Conservation (phyloP, 2,888 invertebrate genomes). For the Dynastes maya region DNA sequence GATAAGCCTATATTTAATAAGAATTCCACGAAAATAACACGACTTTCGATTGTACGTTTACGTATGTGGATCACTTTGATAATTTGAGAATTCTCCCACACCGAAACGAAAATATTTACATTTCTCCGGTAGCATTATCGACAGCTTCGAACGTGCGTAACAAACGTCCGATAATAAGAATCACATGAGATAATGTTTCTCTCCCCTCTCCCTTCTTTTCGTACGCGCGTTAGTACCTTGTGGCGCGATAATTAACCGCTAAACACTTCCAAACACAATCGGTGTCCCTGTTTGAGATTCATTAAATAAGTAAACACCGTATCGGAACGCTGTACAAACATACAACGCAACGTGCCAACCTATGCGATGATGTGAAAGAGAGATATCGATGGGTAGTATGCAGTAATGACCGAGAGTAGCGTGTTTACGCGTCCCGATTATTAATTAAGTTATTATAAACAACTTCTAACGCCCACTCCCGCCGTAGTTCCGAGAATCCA, state of each 20-base stretch:
- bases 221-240: conserved; percentile 37
- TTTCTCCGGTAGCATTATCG: conserved; percentile 4
- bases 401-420: conserved; percentile 9
- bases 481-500: conserved; percentile 20
- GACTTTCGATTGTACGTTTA: background rate
- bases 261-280: conserved; percentile 46
- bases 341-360: conserved; percentile 4
- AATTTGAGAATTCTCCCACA: background rate
- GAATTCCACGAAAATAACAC: background rate
- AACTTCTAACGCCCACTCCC: conserved; percentile 32
- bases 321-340: conserved; percentile 35
- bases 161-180: conserved; percentile 18
- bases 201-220: conserved; percentile 21
- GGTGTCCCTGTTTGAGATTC: conserved; percentile 47
- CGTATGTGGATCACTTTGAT: conserved; percentile 6
- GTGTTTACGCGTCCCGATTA: conserved; percentile 39
- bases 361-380: background rate
- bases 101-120: conserved; percentile 36
- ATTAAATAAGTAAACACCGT: conserved; percentile 41
- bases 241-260: conserved; percentile 45
- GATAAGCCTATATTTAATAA: background rate
- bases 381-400: conserved; percentile 14
- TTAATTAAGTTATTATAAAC: conserved; percentile 45
- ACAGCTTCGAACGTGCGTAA: conserved; percentile 13
- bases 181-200: conserved; percentile 38